These are phyloP conservation scores for Strix uralensis DNA, from an alignment of 2,113 vertebrate genomes.

Conservation along the genomic window DNA sequence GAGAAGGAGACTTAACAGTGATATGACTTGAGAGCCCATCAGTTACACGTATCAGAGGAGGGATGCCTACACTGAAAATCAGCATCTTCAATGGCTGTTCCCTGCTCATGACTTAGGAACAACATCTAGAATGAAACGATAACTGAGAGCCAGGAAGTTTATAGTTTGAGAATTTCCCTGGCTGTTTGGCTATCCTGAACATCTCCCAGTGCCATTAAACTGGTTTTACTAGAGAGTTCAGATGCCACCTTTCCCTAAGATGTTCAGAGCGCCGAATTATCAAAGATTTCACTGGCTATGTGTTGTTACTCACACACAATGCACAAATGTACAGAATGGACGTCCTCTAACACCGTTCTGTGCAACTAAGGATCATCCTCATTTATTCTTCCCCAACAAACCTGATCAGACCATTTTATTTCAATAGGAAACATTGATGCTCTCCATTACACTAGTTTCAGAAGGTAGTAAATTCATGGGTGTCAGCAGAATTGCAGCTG, in stretches of 20 bases:
- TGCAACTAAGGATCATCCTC: neutral
- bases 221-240: neutral
- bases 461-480: neutral
- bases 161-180: neutral
- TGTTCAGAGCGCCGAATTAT: neutral
- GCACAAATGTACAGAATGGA: fast-evolving
- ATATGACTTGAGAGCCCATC: neutral
- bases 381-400: neutral
- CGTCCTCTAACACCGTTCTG: neutral
- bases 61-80: too few species aligned
- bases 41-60: neutral
- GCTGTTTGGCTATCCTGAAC: neutral
- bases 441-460: neutral
- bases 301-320: fast-evolving
- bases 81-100: neutral
- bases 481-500: neutral
- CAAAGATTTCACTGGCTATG: neutral
- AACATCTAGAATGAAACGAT: neutral
- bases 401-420: neutral
- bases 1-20: neutral
- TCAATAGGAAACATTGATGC: fast-evolving
- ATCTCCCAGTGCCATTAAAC: neutral
- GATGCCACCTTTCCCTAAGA: neutral
- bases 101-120: neutral
- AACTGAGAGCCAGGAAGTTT: neutral